Percentiles rank a stretch among this genome's conserved stretches.
Conservation (phyloP, 2,113 vertebrate species). For the Notothenia rossii region DNA sequence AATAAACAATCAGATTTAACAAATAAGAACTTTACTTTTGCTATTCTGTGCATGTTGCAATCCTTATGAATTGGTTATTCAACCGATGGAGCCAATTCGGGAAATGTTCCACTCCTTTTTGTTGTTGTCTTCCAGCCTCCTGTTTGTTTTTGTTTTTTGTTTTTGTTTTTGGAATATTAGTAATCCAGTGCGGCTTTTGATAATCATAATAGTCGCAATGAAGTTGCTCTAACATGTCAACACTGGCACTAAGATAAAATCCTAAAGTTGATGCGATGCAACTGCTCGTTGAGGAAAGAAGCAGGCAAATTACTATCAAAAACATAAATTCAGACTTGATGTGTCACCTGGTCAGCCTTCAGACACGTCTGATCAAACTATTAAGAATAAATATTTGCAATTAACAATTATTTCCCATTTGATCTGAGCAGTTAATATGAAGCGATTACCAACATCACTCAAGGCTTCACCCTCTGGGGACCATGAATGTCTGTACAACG, state of each 20-base stretch:
- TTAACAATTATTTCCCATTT: not conserved
- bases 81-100: not conserved
- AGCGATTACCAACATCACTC: not conserved
- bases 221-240: no score
- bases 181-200: not conserved
- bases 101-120: not conserved
- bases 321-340: no score
- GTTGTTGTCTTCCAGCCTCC: not conserved
- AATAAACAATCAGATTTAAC: constrained; percentile 35
- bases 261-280: no score
- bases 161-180: not conserved
- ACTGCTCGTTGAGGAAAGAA: no score
- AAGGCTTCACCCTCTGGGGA: not conserved
- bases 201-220: not conserved
- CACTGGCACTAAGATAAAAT: no score
- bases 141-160: not conserved
- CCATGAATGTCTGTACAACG: not conserved
- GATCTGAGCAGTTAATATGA: not conserved
- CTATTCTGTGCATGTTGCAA: not conserved
- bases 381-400: no score
- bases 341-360: no score
- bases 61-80: not conserved
- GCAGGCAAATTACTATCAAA: no score
- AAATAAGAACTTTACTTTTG: constrained; percentile 10
- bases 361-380: no score